Conservation (phyloP, 2,888 invertebrate genomes). For the Malacosoma neustria region DNA sequence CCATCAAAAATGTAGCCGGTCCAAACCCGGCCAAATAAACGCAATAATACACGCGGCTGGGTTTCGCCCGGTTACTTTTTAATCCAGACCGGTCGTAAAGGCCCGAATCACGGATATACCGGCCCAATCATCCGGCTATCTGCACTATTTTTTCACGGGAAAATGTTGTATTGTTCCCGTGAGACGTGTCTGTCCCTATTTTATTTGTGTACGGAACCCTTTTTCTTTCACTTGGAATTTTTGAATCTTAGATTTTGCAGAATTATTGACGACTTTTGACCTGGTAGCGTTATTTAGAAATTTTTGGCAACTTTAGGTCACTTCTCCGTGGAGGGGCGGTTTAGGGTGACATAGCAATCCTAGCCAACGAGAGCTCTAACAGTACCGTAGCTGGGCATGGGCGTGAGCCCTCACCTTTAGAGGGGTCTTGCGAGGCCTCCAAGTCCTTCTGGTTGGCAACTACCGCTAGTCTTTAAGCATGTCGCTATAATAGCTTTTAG, state of each 20-base stretch:
- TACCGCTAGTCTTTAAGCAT: too few relatives aligned
- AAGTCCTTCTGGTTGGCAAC: too few relatives aligned
- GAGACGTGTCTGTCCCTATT: slow-evolving; percentile 24
- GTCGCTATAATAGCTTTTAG: too few relatives aligned
- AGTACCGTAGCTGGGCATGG: too few relatives aligned
- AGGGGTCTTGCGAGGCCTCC: too few relatives aligned
- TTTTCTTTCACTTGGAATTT: not conserved
- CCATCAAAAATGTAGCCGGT: not conserved
- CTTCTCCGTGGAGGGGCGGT: too few relatives aligned
- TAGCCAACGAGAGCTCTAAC: too few relatives aligned
- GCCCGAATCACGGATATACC: slow-evolving; percentile 58
- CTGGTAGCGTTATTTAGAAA: too few relatives aligned
- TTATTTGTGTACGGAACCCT: slow-evolving; percentile 25
- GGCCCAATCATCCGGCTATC: slow-evolving; percentile 61
- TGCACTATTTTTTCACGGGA: slow-evolving; percentile 59
- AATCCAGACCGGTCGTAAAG: slow-evolving; percentile 60
- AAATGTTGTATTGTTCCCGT: slow-evolving; percentile 47
- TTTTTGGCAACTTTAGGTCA: too few relatives aligned
- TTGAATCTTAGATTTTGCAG: not conserved
- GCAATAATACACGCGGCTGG: not conserved
- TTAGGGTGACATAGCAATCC: too few relatives aligned
- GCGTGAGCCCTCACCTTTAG: too few relatives aligned
- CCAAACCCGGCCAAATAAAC: not conserved
- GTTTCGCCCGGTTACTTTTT: slow-evolving; percentile 38
- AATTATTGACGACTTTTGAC: not conserved